Percentiles rank a stretch among this genome's conserved stretches.
These are phyloP conservation scores for Nothocercus julius DNA, from an alignment of 2,113 vertebrate species.

Conservation along the genomic window DNA sequence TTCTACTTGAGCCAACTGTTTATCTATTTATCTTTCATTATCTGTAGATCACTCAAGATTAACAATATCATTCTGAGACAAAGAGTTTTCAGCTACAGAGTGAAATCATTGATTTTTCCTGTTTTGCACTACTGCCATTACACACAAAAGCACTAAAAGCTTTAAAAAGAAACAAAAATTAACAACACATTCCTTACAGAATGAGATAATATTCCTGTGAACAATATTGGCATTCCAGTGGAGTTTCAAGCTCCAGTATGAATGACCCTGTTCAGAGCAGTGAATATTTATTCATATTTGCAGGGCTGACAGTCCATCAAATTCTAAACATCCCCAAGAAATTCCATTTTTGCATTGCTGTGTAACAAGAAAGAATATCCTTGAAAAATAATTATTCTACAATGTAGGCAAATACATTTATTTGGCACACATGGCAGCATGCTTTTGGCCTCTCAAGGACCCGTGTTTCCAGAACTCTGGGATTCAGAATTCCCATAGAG, in stretches of 20 bases:
- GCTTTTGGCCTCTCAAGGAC: neutral
- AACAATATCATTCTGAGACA: constrained; percentile 6
- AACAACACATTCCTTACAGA: neutral
- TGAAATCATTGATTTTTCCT: neutral
- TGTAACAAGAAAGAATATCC: neutral
- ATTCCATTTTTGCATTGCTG: neutral
- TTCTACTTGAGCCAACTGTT: neutral
- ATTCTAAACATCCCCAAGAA: accelerated
- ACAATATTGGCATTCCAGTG: neutral
- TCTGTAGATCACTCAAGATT: neutral
- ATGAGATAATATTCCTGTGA: neutral
- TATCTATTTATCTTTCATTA: neutral
- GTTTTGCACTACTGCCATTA: neutral
- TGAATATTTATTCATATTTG: neutral
- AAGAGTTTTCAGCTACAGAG: neutral
- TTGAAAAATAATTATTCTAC: neutral
- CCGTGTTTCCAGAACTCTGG: neutral
- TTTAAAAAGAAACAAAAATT: neutral
- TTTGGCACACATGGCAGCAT: neutral
- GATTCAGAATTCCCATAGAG: neutral
- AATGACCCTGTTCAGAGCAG: neutral
- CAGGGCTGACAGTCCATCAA: neutral
- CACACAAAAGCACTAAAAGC: neutral
- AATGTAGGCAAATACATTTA: neutral
- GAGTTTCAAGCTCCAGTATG: neutral